A percentile compares a stretch with the other conserved stretches of the same genome.
phyloP scores from a whole-genome alignment of 2,888 invertebrate genomes.

The Pollenia angustigena region DNA sequence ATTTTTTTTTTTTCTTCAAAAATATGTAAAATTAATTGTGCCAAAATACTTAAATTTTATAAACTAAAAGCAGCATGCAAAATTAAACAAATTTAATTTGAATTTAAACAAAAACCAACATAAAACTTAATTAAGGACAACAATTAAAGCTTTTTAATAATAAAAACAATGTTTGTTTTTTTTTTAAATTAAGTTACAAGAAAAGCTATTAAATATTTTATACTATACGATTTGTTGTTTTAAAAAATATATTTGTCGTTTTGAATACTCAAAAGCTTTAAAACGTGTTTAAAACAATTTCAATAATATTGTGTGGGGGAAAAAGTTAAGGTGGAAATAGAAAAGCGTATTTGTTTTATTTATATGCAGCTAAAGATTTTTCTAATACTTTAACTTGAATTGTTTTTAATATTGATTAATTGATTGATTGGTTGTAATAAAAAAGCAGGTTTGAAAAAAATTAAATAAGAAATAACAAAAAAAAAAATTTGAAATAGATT shows the following conservation, averaged over 20 bases:
- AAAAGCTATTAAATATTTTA: slow-evolving; percentile 26
- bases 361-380: slow-evolving; percentile 36
- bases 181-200: slow-evolving; percentile 56
- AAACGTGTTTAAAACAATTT: background rate
- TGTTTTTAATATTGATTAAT: background rate
- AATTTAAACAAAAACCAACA: slow-evolving; percentile 72
- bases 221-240: background rate
- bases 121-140: slow-evolving; percentile 74
- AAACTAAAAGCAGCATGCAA: slow-evolving; percentile 59
- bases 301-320: slow-evolving; percentile 13
- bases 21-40: slow-evolving; percentile 34
- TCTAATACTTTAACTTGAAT: background rate
- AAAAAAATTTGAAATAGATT: background rate
- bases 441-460: slow-evolving; percentile 50
- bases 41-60: slow-evolving; percentile 30
- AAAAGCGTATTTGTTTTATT: slow-evolving; percentile 22
- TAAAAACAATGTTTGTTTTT: slow-evolving; percentile 40
- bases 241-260: background rate
- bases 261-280: slow-evolving; percentile 18
- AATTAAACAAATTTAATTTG: slow-evolving; percentile 56
- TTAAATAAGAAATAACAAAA: slow-evolving; percentile 5
- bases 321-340: slow-evolving; percentile 10
- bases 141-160: slow-evolving; percentile 65
- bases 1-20: slow-evolving; percentile 2
- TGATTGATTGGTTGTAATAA: background rate